Percentiles rank a stretch among this genome's conserved stretches.
Conservation (phyloP, 2,797 vertebrate species). For the Xiphorhynchus erythropygius region DNA sequence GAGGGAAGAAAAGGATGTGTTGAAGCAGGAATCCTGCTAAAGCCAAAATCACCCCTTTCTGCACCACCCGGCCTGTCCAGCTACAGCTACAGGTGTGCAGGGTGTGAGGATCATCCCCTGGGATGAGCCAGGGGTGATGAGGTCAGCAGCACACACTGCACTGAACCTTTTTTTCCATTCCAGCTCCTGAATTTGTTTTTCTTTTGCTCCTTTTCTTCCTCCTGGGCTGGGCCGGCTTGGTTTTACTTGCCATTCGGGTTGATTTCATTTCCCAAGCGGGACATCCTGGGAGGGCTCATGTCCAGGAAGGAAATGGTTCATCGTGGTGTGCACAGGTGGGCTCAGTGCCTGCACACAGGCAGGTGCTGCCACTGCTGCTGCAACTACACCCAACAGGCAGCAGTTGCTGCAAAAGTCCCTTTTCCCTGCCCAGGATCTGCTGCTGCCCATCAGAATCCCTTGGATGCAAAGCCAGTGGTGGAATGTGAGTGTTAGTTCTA, state of each 20-base stretch:
- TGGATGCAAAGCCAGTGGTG: neutral
- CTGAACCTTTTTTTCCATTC: neutral
- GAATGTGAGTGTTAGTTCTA: neutral
- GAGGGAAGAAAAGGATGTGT: neutral
- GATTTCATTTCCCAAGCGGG: neutral
- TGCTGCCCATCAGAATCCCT: neutral
- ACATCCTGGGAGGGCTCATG: rapidly evolving
- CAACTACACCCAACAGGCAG: neutral
- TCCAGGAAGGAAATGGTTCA: neutral
- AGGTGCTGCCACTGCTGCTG: neutral
- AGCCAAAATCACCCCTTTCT: neutral
- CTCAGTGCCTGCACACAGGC: neutral
- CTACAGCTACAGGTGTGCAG: rapidly evolving
- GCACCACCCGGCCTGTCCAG: rapidly evolving
- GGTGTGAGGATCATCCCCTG: neutral
- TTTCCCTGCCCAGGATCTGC: neutral
- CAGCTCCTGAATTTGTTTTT: neutral
- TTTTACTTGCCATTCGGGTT: neutral
- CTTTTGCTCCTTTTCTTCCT: neutral
- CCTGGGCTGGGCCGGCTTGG: neutral
- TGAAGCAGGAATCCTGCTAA: neutral
- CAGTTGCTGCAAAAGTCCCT: neutral
- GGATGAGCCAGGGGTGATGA: neutral
- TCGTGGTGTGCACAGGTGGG: neutral
- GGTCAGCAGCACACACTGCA: rapidly evolving